Conservation (phyloP, 2,888 invertebrate genomes). For the Nasonovia ribisnigri region DNA sequence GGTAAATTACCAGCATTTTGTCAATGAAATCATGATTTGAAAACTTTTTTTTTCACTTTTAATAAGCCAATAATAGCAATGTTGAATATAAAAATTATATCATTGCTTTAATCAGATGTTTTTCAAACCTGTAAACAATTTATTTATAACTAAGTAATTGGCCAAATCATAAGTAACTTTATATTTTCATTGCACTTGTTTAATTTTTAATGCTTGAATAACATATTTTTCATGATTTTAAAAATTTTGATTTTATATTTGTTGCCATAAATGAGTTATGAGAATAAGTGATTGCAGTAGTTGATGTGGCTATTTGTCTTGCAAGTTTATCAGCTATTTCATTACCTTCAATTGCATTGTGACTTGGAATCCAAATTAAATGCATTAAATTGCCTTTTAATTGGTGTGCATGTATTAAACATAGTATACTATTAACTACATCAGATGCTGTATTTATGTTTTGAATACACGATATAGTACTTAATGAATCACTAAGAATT, state of each 20-base stretch:
- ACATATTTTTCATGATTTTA: neutral
- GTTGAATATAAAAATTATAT: neutral
- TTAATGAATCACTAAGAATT: slow-evolving; percentile 52
- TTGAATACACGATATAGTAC: slow-evolving; percentile 36
- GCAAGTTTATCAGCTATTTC: slow-evolving; percentile 50
- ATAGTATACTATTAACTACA: slow-evolving; percentile 43
- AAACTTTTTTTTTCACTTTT: neutral
- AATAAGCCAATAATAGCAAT: neutral
- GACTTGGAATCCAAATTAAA: slow-evolving; percentile 53
- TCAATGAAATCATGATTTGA: neutral
- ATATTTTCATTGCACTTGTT: neutral
- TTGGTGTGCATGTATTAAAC: slow-evolving; percentile 28
- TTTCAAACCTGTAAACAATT: no score
- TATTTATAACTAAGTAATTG: neutral
- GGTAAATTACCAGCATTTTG: neutral
- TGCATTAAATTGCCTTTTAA: slow-evolving; percentile 42
- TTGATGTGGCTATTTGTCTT: slow-evolving; percentile 30
- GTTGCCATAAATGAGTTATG: slow-evolving; percentile 39
- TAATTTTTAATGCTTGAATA: neutral
- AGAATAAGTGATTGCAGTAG: slow-evolving; percentile 19
- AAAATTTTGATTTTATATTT: slow-evolving; percentile 4
- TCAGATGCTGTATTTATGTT: slow-evolving; percentile 27
- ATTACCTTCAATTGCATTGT: slow-evolving; percentile 46
- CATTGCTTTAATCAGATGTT: neutral
- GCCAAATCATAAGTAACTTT: neutral